These are phyloP conservation scores for Ptychochromis oligacanthus DNA, from an alignment of 2,113 vertebrate genomes.

Conservation along the genomic window DNA sequence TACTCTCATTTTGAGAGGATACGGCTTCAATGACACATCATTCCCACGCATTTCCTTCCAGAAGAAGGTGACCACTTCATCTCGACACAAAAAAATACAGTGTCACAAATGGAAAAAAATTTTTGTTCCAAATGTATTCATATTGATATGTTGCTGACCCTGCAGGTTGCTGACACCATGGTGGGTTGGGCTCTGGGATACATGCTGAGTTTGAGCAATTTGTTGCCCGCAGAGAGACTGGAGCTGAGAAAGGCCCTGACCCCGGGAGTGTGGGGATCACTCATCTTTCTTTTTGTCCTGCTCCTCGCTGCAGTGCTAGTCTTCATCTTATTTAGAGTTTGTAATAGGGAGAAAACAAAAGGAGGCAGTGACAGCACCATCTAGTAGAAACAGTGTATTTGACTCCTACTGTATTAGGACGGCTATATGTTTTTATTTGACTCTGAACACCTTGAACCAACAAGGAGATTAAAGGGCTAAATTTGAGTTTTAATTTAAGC, in stretches of 20 bases:
- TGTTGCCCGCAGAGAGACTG: slow-evolving; percentile 78
- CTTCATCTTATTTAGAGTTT: slow-evolving; percentile 36
- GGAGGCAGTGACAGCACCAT: slow-evolving; percentile 49
- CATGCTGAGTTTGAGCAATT: slow-evolving; percentile 89
- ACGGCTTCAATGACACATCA: slow-evolving; percentile 75
- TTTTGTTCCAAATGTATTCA: neutral
- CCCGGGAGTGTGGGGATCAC: slow-evolving; percentile 75
- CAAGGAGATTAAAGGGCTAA: neutral
- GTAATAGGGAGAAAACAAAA: slow-evolving; percentile 38
- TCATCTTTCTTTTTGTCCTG: slow-evolving; percentile 74
- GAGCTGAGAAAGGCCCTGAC: slow-evolving; percentile 64
- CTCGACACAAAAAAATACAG: neutral
- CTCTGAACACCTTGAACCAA: neutral
- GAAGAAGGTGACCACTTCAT: slow-evolving; percentile 77
- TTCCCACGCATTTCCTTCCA: slow-evolving; percentile 84
- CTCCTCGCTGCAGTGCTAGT: slow-evolving; percentile 52
- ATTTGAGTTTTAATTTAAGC: neutral
- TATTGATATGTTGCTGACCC: slow-evolving; percentile 1
- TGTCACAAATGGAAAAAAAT: neutral
- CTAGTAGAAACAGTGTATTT: slow-evolving; percentile 40
- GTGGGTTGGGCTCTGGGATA: slow-evolving; percentile 93
- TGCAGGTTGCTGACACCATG: slow-evolving; percentile 79
- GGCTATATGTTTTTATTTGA: neutral
- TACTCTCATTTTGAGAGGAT: slow-evolving; percentile 82
- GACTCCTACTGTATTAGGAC: no score